A percentile compares a stretch with the other conserved stretches of the same genome.
These are phyloP conservation scores for Tokudaia muenninki DNA, from an alignment of 2,797 vertebrate species.

Conservation along the genomic window DNA sequence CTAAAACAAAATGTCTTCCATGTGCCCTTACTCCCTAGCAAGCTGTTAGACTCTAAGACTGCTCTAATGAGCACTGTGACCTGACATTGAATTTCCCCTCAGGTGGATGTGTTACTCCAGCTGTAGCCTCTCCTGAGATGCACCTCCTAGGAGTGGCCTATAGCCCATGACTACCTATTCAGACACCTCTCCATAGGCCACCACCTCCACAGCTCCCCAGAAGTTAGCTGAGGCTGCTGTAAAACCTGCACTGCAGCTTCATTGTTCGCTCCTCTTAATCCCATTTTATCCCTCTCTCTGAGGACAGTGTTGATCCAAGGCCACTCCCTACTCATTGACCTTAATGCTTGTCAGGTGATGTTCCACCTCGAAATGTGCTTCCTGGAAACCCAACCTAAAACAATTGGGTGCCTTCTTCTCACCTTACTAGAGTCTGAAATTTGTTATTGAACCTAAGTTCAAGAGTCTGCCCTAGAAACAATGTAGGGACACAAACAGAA, in stretches of 20 bases:
- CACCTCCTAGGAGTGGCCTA: not conserved
- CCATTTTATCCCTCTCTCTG: not conserved
- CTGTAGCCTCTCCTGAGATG: not conserved
- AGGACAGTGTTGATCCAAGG: not conserved
- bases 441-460: not conserved
- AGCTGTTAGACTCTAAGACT: not conserved
- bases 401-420: not conserved
- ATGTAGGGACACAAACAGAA: not conserved
- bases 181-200: not conserved
- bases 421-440: slow-evolving; percentile 1
- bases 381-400: slow-evolving; percentile 32
- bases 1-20: slow-evolving; percentile 36
- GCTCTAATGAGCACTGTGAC: not conserved
- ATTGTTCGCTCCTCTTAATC: not conserved
- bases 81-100: not conserved
- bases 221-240: not conserved
- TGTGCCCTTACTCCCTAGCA: not conserved
- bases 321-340: not conserved
- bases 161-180: not conserved
- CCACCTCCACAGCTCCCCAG: not conserved
- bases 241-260: not conserved
- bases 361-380: not conserved
- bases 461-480: slow-evolving; percentile 4
- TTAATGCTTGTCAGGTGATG: not conserved
- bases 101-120: not conserved